phyloP scores from a whole-genome alignment of 2,113 vertebrate genomes.

The Ivindomyrus marchei region DNA sequence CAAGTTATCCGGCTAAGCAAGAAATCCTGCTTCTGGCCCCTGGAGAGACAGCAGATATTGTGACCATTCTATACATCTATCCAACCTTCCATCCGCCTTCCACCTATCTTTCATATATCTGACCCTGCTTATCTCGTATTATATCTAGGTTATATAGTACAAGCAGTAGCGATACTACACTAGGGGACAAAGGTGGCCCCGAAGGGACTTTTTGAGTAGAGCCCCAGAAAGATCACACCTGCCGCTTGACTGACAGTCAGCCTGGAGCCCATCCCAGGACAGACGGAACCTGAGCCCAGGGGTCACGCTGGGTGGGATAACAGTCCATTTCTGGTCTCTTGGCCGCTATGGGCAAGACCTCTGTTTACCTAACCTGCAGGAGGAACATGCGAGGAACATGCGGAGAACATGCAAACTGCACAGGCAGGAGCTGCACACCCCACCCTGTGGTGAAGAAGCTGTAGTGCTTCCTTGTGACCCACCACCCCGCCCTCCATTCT shows the following conservation, averaged over 20 bases:
- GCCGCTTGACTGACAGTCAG: neutral
- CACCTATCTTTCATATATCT: neutral
- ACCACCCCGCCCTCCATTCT: neutral
- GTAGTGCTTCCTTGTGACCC: neutral
- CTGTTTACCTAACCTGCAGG: neutral
- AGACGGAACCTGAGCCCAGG: neutral
- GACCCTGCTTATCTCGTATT: neutral
- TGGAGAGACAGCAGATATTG: neutral
- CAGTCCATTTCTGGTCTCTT: neutral
- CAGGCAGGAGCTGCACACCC: neutral
- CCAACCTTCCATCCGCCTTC: neutral
- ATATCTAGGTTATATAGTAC: neutral
- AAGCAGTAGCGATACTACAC: neutral
- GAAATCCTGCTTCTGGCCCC: neutral
- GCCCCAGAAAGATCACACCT: neutral
- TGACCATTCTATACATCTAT: neutral
- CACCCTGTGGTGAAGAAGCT: neutral
- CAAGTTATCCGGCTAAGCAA: neutral
- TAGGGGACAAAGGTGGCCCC: neutral
- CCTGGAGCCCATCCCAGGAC: neutral
- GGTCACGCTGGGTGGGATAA: neutral
- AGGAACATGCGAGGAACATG: neutral
- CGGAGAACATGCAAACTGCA: neutral
- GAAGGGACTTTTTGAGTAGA: too few relatives aligned
- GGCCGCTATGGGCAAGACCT: neutral